Evolutionary conservation across 2,113 vertebrate species (phyloP), one percentile per base, ranked within the genome.

Genomic region (Myiopsitta monachus): DNA sequence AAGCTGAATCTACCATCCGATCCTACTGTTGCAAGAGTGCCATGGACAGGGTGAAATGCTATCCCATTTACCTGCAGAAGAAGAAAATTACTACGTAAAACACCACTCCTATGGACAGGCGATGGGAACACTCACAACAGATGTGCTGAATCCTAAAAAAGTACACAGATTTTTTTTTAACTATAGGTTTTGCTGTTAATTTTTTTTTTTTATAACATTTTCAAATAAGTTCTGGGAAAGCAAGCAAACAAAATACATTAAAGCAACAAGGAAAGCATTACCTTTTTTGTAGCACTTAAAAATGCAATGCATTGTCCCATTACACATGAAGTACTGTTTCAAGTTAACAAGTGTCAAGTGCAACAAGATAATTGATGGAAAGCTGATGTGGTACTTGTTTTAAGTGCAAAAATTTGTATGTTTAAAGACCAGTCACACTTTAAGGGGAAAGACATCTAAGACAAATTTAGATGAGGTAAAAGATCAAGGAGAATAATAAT

Each of bases 1-100:
- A 99, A 99, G 97, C 99, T 99, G 98, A 99, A 99, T 92, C 99
- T 98, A 1, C 99, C 99, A 26, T 99, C 99, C 27, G 99, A 99
- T 10, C 99, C 99, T 39, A 99, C 99, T 1, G 99, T 99, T 9
- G 99, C 98, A 93, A 99, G 98, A 3, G 99, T 99, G 54, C 99
- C 99, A 0, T 99, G 99, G 74, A 99, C 99, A 51, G 99, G 99
- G 89, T 99, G 99, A 97, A 99, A 99, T 7, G 99, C 98, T 38
- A 99, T 99, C 15, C 99, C 99, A 6, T 99, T 99, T 7, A 99
- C 99, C 99, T 99, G 96, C 43, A 72, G 36, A 82, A 7, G 3
- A 19, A 82, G 0, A 63, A 59, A 12, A 55, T 5, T 9, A 16
- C 63, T 14, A 69, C 3, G 43, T 52, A 3, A 62, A 80, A 44